These are phyloP conservation scores for Lophius piscatorius DNA, from an alignment of 2,113 vertebrate species.

Conservation along the genomic window DNA sequence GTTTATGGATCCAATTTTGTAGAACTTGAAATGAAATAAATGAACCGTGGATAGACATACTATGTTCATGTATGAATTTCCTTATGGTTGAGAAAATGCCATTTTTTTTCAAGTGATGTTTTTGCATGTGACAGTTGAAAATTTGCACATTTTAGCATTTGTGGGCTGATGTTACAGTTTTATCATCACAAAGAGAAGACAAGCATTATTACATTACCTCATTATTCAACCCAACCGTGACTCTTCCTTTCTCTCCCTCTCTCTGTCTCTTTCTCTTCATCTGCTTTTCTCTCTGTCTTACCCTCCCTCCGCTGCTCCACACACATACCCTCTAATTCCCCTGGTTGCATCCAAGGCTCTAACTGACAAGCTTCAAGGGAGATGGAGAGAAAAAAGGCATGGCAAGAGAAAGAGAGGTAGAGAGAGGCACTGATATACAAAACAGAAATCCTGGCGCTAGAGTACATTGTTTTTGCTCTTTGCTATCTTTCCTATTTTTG, in stretches of 20 bases:
- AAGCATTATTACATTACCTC: slow-evolving; percentile 58
- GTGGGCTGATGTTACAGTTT: slow-evolving; percentile 31
- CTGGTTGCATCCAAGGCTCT: slow-evolving; percentile 60
- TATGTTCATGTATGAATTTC: slow-evolving; percentile 1
- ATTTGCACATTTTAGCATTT: slow-evolving; percentile 45
- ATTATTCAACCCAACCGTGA: slow-evolving; percentile 56
- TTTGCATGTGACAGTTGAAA: slow-evolving; percentile 24
- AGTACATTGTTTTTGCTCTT: slow-evolving; percentile 67
- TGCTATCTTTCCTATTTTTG: slow-evolving; percentile 67
- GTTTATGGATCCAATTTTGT: too few relatives aligned
- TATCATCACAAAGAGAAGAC: slow-evolving; percentile 58
- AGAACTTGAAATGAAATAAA: too few relatives aligned
- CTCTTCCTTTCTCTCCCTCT: slow-evolving; percentile 8
- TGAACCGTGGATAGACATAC: not conserved
- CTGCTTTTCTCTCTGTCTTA: slow-evolving; percentile 40
- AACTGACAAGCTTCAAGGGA: slow-evolving; percentile 68
- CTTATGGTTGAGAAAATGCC: slow-evolving; percentile 13
- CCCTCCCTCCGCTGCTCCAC: slow-evolving; percentile 40
- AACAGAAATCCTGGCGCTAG: slow-evolving; percentile 53
- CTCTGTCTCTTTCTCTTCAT: slow-evolving; percentile 23
- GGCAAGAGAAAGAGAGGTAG: slow-evolving; percentile 31
- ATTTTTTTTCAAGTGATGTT: slow-evolving; percentile 12
- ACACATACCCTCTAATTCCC: slow-evolving; percentile 63
- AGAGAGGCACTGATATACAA: slow-evolving; percentile 47
- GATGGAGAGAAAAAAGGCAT: slow-evolving; percentile 44